Evolutionary conservation across 23 tunicate genomes (phyloP).

Genomic region (Pegea sp.): DNA sequence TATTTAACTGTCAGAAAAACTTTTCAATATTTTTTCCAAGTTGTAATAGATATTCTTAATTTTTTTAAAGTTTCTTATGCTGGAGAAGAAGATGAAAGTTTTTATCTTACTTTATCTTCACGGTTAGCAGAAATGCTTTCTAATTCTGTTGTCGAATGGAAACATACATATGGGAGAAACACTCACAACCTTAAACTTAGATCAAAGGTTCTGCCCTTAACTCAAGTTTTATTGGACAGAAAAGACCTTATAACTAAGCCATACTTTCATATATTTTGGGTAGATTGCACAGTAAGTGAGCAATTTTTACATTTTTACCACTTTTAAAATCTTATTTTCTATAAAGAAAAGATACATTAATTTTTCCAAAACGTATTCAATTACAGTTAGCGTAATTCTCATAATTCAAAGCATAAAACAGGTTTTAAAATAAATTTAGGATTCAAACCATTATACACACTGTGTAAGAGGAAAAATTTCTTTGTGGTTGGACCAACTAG

Average conservation of each 20-base stretch:
- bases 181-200: constrained; percentile 20
- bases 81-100: constrained; percentile 40
- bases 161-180: constrained; percentile 41
- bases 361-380: background rate
- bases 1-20: no score
- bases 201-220: constrained; percentile 50
- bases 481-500: constrained; percentile 36
- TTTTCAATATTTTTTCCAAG: no score
- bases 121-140: constrained; percentile 29
- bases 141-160: constrained; percentile 46
- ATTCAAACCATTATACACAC: constrained; percentile 31
- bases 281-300: constrained; percentile 68
- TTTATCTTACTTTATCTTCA: constrained; percentile 47
- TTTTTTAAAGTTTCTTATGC: constrained; percentile 34
- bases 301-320: background rate
- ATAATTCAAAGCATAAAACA: background rate
- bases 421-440: constrained; percentile 12
- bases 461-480: constrained; percentile 29
- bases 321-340: background rate
- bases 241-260: constrained; percentile 74
- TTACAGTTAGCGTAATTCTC: background rate
- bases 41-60: no score
- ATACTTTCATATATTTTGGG: constrained; percentile 78
- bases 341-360: background rate
- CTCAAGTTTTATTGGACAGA: constrained; percentile 33